Evolutionary conservation across 2,797 vertebrate genomes (phyloP), one percentile per base, ranked within the genome.

Genomic region (Luscinia megarhynchos): DNA sequence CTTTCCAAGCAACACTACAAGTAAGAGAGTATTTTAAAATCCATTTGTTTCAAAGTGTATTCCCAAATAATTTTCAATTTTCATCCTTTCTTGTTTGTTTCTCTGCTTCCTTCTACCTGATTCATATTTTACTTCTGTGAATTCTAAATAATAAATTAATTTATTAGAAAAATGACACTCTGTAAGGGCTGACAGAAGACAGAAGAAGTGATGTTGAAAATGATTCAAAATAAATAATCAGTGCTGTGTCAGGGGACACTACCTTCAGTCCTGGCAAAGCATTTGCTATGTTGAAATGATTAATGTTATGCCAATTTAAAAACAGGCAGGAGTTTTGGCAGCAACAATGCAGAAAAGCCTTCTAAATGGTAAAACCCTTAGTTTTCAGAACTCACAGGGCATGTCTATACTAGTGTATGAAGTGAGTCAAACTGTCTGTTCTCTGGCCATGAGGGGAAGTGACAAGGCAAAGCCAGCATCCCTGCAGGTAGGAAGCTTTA

Each of bases 181-280:
- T 55, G 5, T 30, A 82, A 83, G 19, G 76, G 30, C 69, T 84
- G 67, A 68, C 55, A 94, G 50, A 78, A 93, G 75, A 83, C 61
- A 67, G 57, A 83, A 90, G 34, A 77, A 86, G 8, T 0, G 0
- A 63, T 63, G 32, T 21, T 92, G 61, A 85, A 96, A 82, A 73
- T 40, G 1, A 79, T 95, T 84, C 45, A 77, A 94, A 83, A 57
- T 75, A 96, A 93, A 91, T 86, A 76, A 93, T 72, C 53, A 75
- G 64, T 80, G 53, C 19, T 69, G 75, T 77, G 62, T 84, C 70
- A 34, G n/a, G 58, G 75, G 81, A 91, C 5, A 27, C 46, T 86
- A 40, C 22, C 67, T 89, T 76, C 34, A 74, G 20, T 50, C 55
- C 51, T 79, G 43, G 55, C 77, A 87, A 67, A 84, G 22, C 1